Percentiles rank a stretch among this genome's conserved stretches.
Evolutionary conservation across 2,888 invertebrate genomes (phyloP).

Genomic region (Pyrocoelia pectoralis): DNA sequence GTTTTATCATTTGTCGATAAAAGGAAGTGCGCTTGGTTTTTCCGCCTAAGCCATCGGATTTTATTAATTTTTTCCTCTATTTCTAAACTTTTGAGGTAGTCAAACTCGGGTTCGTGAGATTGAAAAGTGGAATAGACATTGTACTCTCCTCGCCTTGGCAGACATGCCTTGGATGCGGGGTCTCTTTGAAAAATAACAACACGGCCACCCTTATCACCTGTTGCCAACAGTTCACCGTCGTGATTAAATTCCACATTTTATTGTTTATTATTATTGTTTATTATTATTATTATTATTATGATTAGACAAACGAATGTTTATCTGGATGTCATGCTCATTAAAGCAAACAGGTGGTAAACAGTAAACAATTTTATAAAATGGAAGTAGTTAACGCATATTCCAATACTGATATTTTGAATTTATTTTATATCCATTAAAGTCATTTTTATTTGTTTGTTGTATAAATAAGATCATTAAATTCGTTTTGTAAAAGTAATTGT

Average conservation of each 20-base stretch:
- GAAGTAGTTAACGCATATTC: too few relatives aligned
- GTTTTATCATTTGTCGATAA: conserved; percentile 99
- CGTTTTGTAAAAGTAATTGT: too few relatives aligned
- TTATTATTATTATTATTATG: too few relatives aligned
- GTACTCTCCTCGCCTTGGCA: conserved; percentile 95
- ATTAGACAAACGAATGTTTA: too few relatives aligned
- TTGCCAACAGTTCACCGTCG: conserved; percentile 97
- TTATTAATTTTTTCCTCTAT: conserved; percentile 99
- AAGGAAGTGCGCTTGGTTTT: conserved; percentile 98
- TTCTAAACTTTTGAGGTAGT: conserved; percentile 99
- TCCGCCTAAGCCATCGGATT: conserved; percentile 95
- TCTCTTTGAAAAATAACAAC: conserved; percentile 99
- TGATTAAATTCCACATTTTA: conserved; percentile 99
- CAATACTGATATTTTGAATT: too few relatives aligned
- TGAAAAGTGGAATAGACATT: conserved; percentile 99
- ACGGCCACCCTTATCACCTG: conserved; percentile 98
- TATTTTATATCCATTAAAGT: too few relatives aligned
- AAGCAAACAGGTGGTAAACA: too few relatives aligned
- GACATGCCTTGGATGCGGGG: conserved; percentile 80
- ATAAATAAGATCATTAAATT: too few relatives aligned
- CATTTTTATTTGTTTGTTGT: too few relatives aligned
- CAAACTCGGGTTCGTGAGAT: conserved; percentile 99
- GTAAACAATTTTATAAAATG: too few relatives aligned
- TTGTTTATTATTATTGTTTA: too few relatives aligned
- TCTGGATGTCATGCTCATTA: too few relatives aligned